These are phyloP conservation scores for Ophion obscuratus DNA, from an alignment of 2,888 invertebrate species.

Conservation along the genomic window DNA sequence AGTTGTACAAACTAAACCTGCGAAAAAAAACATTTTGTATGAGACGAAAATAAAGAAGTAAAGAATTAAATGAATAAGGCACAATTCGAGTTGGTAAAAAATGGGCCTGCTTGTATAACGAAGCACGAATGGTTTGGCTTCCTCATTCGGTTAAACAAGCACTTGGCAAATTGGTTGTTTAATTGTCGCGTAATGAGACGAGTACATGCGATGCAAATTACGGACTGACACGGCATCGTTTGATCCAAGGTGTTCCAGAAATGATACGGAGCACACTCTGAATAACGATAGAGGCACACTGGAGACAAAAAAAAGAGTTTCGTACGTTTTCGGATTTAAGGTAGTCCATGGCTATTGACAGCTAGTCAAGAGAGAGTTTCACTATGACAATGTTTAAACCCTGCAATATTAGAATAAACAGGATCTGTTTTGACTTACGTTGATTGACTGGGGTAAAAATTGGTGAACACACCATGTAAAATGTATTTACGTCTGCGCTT, in stretches of 20 bases:
- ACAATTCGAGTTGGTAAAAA: constrained; percentile 10
- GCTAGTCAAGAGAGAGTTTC: not conserved
- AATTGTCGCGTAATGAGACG: constrained; percentile 47
- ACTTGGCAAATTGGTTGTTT: constrained; percentile 53
- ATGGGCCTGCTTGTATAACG: constrained; percentile 1
- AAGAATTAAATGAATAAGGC: not conserved
- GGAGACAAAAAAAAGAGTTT: not conserved
- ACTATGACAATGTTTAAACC: not conserved
- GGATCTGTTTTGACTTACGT: no score
- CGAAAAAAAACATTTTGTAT: no score
- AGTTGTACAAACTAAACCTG: not conserved
- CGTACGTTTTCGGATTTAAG: not conserved
- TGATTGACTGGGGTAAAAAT: no score
- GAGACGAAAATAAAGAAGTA: not conserved
- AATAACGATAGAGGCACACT: not conserved
- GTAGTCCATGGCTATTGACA: not conserved
- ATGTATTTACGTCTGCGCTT: no score
- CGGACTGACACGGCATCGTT: not conserved
- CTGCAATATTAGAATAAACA: no score
- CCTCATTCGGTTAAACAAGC: constrained; percentile 50
- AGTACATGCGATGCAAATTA: constrained; percentile 51
- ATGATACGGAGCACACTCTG: constrained; percentile 1
- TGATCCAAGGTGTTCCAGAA: not conserved
- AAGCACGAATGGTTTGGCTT: constrained; percentile 21
- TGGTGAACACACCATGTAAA: no score